Conservation (phyloP, 2,888 invertebrate genomes). For the Priocnemis perturbator region DNA sequence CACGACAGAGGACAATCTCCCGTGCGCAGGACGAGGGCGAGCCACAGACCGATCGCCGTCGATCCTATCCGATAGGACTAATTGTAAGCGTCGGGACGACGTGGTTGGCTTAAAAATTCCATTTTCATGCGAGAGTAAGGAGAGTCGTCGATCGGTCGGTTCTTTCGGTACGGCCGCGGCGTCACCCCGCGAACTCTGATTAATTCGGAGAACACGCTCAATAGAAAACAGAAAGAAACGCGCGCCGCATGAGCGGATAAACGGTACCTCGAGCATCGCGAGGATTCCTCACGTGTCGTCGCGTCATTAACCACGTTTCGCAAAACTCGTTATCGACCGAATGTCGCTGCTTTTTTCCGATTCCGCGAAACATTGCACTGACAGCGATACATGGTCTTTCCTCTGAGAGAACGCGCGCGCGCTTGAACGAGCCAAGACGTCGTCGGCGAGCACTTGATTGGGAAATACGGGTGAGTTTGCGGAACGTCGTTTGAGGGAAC, state of each 20-base stretch:
- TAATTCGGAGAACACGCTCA: constrained; percentile 13
- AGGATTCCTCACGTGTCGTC: constrained; percentile 51
- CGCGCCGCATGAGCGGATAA: background rate
- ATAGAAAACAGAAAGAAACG: constrained; percentile 27
- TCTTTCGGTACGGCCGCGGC: background rate
- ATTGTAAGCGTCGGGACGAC: background rate
- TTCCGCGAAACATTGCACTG: constrained; percentile 20
- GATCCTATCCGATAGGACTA: constrained; percentile 11
- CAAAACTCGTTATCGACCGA: constrained; percentile 38
- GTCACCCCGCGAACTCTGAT: background rate
- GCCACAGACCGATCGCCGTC: constrained; percentile 14
- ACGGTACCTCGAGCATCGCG: constrained; percentile 29
- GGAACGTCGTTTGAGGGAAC: too few species aligned
- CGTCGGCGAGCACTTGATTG: too few species aligned
- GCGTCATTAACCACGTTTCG: constrained; percentile 43
- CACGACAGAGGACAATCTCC: background rate
- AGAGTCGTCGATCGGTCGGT: background rate
- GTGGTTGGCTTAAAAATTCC: background rate
- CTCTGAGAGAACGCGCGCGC: constrained; percentile 38
- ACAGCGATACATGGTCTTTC: background rate
- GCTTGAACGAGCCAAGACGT: background rate
- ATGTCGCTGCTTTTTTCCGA: constrained; percentile 37
- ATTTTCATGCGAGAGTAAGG: background rate
- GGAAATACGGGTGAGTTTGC: too few species aligned
- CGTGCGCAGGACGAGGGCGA: constrained; percentile 7